Evolutionary conservation across 2,797 vertebrate species (phyloP).

Genomic region (Podargus strigoides): DNA sequence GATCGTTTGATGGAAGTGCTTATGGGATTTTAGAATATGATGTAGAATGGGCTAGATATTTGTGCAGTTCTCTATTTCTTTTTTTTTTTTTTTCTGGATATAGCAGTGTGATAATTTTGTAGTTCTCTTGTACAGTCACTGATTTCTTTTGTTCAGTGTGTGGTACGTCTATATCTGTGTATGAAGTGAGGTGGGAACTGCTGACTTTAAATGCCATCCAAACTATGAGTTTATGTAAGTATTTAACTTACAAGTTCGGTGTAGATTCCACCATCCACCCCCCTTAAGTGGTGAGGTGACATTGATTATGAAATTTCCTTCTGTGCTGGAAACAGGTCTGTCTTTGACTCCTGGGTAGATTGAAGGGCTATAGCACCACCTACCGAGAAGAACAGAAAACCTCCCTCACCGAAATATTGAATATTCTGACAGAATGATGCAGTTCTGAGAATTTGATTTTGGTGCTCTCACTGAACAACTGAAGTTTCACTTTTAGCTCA

Average conservation of each 20-base stretch:
- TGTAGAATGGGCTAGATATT: neutral
- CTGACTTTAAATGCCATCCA: neutral
- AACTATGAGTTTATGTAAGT: neutral
- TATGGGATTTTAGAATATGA: neutral
- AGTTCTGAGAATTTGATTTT: neutral
- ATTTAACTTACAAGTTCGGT: neutral
- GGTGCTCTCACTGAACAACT: neutral
- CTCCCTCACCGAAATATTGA: neutral
- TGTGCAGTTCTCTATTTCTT: neutral
- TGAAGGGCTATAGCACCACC: constrained; percentile 15
- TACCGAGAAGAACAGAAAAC: neutral
- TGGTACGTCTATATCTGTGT: too few relatives aligned
- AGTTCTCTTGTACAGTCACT: neutral
- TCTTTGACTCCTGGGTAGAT: neutral
- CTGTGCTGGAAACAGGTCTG: neutral
- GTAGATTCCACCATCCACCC: neutral
- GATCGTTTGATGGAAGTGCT: neutral
- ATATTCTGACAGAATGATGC: neutral
- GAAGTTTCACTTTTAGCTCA: neutral
- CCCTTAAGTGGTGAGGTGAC: neutral
- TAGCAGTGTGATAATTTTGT: neutral
- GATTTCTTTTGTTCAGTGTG: neutral
- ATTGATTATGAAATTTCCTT: neutral
- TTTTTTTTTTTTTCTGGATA: neutral
- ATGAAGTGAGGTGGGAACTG: neutral